Base-by-base conservation (phyloP, 2,888 invertebrate genomes). In the Sinotaia quadrata region DNA sequence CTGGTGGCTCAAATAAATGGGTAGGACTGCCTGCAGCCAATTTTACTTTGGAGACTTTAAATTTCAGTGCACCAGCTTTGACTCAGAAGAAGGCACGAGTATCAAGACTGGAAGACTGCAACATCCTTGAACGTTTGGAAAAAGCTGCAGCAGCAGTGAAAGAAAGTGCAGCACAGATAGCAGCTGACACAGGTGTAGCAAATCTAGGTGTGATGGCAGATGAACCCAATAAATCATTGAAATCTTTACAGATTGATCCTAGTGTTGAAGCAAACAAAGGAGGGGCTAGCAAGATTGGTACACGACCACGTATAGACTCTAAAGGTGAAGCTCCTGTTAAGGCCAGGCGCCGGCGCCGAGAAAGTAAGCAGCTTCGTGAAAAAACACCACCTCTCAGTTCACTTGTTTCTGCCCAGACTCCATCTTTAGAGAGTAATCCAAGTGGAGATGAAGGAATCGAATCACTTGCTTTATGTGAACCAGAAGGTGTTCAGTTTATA, bases 241-340 rank as follows among this genome's bases (percentile, higher is more conserved):
- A n/a, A n/a, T n/a, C n/a, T n/a, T n/a, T n/a, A n/a, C n/a, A n/a
- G n/a, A n/a, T n/a, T n/a, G n/a, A n/a, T n/a, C n/a, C n/a, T n/a
- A n/a, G n/a, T n/a, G n/a, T n/a, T n/a, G n/a, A n/a, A n/a, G n/a
- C n/a, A 24, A 18, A n/a, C 15, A 52, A 52, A 24, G 24, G 27
- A 10, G 8, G 33, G 12, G 27, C 29, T 1, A 29, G 27, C 4
- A 52, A 24, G 18, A 2, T 65, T 2, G 34, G n/a, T n/a, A n/a
- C n/a, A n/a, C n/a, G 67, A 29, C 67, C 63, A 56, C 56, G 62
- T 27, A 71, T 65, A 5, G 71, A 69, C 21, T 66, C 67, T 2
- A 69, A 72, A 21, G 65, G 69, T 24, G 71, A 73, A 27, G 66
- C 73, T 5, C 73, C 73, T 4, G 70, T 71, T n/a, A 71, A 71